Base-by-base conservation (phyloP, 2,797 vertebrate species). In the Poecile montanus region DNA sequence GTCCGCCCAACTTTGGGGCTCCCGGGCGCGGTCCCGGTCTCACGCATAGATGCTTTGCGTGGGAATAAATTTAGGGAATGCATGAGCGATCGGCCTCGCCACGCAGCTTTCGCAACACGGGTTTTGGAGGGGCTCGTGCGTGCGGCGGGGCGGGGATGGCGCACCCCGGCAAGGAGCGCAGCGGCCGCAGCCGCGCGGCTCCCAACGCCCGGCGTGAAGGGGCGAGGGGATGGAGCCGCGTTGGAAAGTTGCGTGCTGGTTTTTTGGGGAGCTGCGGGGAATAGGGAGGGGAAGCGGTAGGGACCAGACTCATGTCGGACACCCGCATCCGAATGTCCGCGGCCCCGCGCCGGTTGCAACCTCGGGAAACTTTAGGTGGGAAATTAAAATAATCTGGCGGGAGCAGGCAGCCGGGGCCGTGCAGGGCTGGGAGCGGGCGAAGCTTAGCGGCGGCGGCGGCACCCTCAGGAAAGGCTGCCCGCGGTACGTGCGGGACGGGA, bases 361-460 rank as follows among this genome's bases (percentile, higher is more conserved):
- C 83, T 84, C 42, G 63, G 44, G 48, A 91, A 92, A 92, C 89
- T 96, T 95, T 29, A 18, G 51, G 50, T 79, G 85, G 17, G 78
- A 54, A 50, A 54, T 65, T 4, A 25, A 54, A 20, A 70, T 56
- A 14, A 3, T 10, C 7, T 13, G 65, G 38, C 50, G 54, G 72
- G 65, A 70, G 58, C 72, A 9, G 57, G 51, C 60, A 42, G 29
- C 47, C 27, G 8, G n/a, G 58, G 77, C 48, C 18, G 65, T 1
- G 57, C 66, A 7, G 71, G 5, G 63, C 50, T 29, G 44, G n/a
- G 21, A 72, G 75, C 51, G 1, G 54, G 44, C 25, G 76, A 73
- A 63, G 38, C 79, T 84, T 6, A 9, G n/a, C 23, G 34, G 65
- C 18, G 7, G 29, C 16, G 48, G n/a, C 23, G 68, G 54, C 71